Percentiles rank a stretch among this genome's conserved stretches.
phyloP scores from a whole-genome alignment of 2,797 vertebrate genomes.

The Poeciliopsis infans region DNA sequence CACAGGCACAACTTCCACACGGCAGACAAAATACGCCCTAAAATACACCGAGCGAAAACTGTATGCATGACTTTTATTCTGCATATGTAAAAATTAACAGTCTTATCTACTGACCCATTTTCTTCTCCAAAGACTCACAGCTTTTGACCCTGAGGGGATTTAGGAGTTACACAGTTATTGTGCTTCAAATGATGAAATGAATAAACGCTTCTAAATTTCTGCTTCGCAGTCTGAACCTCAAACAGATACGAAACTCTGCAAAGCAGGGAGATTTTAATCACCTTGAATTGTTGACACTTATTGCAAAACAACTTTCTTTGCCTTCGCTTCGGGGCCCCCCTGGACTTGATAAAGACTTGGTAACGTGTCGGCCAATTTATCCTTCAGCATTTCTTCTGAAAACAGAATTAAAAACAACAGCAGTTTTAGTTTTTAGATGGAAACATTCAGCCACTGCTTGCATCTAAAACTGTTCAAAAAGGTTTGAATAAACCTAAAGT shows the following conservation, averaged over 20 bases:
- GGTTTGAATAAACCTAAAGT: constrained; percentile 15
- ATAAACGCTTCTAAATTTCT: constrained; percentile 11
- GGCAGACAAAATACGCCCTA: not conserved
- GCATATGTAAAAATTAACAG: constrained; percentile 18
- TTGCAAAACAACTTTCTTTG: not conserved
- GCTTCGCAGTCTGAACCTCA: not conserved
- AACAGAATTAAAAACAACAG: not conserved
- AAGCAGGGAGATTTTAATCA: constrained; percentile 13
- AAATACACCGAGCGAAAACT: constrained; percentile 23
- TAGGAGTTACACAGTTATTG: not conserved
- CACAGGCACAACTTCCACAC: constrained; percentile 22
- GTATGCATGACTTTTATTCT: constrained; percentile 18
- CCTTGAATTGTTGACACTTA: constrained; percentile 16
- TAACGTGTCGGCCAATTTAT: too few relatives aligned
- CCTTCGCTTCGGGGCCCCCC: too few relatives aligned
- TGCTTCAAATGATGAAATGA: constrained; percentile 37
- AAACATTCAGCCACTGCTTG: not conserved
- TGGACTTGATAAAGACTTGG: too few relatives aligned
- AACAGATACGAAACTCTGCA: constrained; percentile 18
- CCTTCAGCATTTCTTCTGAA: too few relatives aligned
- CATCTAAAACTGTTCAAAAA: constrained; percentile 13
- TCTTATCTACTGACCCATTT: constrained; percentile 53
- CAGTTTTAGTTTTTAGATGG: constrained; percentile 1
- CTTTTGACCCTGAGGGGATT: constrained; percentile 17
- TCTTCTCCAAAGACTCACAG: constrained; percentile 2